These are phyloP conservation scores for Siniperca undulata DNA, from an alignment of 2,797 vertebrate genomes.

Conservation along the genomic window DNA sequence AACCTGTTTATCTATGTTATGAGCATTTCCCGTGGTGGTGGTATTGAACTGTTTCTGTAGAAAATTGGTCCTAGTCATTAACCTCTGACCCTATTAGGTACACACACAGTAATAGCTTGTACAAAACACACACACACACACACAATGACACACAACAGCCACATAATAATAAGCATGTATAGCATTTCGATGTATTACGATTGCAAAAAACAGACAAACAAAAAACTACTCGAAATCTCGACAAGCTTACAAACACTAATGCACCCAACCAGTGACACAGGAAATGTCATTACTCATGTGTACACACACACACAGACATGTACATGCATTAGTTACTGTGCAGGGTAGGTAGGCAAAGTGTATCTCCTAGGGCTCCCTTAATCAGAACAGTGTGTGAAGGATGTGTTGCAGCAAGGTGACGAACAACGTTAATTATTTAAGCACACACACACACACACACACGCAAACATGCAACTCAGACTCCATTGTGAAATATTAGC, in stretches of 20 bases:
- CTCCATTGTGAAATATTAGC: constrained; percentile 47
- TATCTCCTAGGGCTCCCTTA: constrained; percentile 69
- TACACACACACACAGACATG: constrained; percentile 16
- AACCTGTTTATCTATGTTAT: neutral
- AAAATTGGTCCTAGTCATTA: constrained; percentile 21
- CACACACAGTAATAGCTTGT: neutral
- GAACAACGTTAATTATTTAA: constrained; percentile 82
- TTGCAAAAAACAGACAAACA: neutral
- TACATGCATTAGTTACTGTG: constrained; percentile 49
- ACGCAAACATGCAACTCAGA: constrained; percentile 17
- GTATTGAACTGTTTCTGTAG: constrained; percentile 38
- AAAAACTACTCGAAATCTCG: neutral
- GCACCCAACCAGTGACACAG: constrained; percentile 6
- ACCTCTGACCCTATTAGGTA: constrained; percentile 45
- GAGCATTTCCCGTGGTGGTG: constrained; percentile 5
- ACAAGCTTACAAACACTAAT: constrained; percentile 5
- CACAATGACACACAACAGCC: neutral
- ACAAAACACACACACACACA: constrained; percentile 4
- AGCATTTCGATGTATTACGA: neutral
- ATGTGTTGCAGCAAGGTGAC: constrained; percentile 71
- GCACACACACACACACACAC: constrained; percentile 29
- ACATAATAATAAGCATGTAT: neutral
- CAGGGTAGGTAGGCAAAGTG: constrained; percentile 36
- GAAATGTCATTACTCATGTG: constrained; percentile 27
- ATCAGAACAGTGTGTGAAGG: constrained; percentile 77